A percentile compares a stretch with the other conserved stretches of the same genome.
These are phyloP conservation scores for Girardia tigrina DNA, from an alignment of 2,888 invertebrate genomes.

Conservation along the genomic window DNA sequence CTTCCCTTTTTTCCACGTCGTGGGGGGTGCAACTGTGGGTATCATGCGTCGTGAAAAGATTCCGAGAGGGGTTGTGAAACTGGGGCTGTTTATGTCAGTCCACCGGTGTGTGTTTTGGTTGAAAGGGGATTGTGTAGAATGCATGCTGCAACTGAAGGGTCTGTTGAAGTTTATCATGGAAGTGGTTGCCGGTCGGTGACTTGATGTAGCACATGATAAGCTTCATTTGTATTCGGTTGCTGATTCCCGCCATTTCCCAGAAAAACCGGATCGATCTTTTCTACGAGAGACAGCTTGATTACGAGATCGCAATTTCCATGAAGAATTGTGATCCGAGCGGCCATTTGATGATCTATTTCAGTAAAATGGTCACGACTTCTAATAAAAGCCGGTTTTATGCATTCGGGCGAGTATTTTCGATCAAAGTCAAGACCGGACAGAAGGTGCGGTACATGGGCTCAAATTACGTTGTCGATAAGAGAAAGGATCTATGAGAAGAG, in stretches of 20 bases:
- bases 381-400: constrained; percentile 99
- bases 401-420: constrained; percentile 97
- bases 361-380: constrained; percentile 98
- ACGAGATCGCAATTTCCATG: constrained; percentile 65
- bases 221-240: constrained; percentile 99
- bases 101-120: too few species aligned
- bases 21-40: too few species aligned
- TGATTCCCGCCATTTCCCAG: constrained; percentile 94
- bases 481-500: constrained; percentile 89
- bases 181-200: too few species aligned
- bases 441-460: constrained; percentile 94
- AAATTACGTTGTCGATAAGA: constrained; percentile 85
- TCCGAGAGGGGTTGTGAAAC: too few species aligned
- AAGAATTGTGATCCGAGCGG: constrained; percentile 84
- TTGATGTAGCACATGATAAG: too few species aligned
- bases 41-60: too few species aligned
- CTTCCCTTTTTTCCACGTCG: too few species aligned
- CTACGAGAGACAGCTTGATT: constrained; percentile 93
- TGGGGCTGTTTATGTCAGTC: too few species aligned
- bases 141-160: too few species aligned
- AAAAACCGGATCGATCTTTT: constrained; percentile 96
- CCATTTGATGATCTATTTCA: constrained; percentile 99
- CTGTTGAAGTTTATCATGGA: too few species aligned
- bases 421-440: constrained; percentile 56
- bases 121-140: too few species aligned